Evolutionary conservation across 1,140 invertebrate species (phyloP).

Genomic region (Uloborus diversus): DNA sequence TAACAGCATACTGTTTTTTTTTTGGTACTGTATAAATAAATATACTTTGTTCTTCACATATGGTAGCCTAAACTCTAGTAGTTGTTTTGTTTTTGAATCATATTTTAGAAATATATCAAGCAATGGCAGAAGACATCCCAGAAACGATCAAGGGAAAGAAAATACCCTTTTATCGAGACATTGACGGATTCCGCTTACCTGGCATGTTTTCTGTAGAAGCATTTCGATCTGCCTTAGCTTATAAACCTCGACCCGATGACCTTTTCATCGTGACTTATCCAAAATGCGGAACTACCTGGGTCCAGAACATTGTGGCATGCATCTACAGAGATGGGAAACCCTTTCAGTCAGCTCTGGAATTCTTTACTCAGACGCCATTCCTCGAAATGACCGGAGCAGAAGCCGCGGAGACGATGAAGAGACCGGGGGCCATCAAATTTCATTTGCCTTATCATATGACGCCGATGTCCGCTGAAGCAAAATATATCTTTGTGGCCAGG

Average conservation of each 20-base stretch:
- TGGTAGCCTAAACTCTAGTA: too few relatives aligned
- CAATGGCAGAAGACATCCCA: too few relatives aligned
- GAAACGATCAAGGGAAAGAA: not conserved
- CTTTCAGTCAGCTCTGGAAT: slow-evolving; percentile 28
- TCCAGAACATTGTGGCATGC: slow-evolving; percentile 46
- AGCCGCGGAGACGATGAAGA: slow-evolving; percentile 32
- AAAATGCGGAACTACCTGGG: slow-evolving; percentile 59
- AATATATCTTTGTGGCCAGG: slow-evolving; percentile 54
- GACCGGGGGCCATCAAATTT: slow-evolving; percentile 54
- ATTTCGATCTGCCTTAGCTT: not conserved
- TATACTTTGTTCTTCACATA: too few relatives aligned
- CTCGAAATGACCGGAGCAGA: slow-evolving; percentile 52
- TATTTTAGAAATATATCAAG: too few relatives aligned
- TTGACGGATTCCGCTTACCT: not conserved
- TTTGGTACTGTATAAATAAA: too few relatives aligned
- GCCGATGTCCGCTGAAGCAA: slow-evolving; percentile 46
- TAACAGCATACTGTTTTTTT: too few relatives aligned
- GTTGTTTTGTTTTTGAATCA: too few relatives aligned
- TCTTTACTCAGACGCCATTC: slow-evolving; percentile 46
- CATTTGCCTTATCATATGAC: slow-evolving; percentile 50
- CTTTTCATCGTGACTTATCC: slow-evolving; percentile 55
- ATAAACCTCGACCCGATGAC: slow-evolving; percentile 42
- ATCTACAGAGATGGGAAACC: slow-evolving; percentile 45
- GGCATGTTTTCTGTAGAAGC: not conserved
- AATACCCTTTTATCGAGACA: not conserved